Evolutionary conservation across 2,113 vertebrate species (phyloP), one percentile per base, ranked within the genome.

Genomic region (Craseonycteris thonglongyai): DNA sequence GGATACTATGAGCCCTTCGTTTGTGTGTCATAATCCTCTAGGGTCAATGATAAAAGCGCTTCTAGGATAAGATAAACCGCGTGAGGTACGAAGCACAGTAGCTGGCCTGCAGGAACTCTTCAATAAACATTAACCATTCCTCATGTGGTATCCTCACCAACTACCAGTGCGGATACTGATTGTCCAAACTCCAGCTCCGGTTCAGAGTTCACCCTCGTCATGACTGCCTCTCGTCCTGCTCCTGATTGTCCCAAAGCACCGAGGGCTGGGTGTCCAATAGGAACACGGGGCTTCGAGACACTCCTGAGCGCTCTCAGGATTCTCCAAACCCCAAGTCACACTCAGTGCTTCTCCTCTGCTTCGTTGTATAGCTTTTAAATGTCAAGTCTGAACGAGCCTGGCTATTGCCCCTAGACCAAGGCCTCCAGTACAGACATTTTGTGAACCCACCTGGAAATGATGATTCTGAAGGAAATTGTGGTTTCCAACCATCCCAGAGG

Each of bases 121-220:
- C 28, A 14, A 2, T 95, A 96, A 91, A 80, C 61, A 96, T 93
- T 91, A 93, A 96, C 92, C 19, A 19, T n/a, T 45, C 28, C 30
- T 51, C n/a, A 75, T 33, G 26, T 90, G n/a, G n/a, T 15, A 22
- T 84, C 45, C 3, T 22, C 30, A 0, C 24, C 33, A 2, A 51
- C 59, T 49, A 2, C 88, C 59, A 3, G 13, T 54, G 81, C 0
- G 1, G 14, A 0, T 7, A 3, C 1, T 2, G 26, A 68, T 16
- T 30, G 90, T 96, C 92, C 93, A 87, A 91, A 97, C 56, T 94
- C 96, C 93, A 93, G 4, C 24, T 49, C 59, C 21, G 22, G 87
- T 83, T 75, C 97, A 92, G 93, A 96, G 93, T 96, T 89, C 65
- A 3, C 4, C 1, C 81, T 42, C 11, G 0, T 19, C 2, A 24